phyloP scores from a whole-genome alignment of 2,113 vertebrate genomes.

The Esox niger region DNA sequence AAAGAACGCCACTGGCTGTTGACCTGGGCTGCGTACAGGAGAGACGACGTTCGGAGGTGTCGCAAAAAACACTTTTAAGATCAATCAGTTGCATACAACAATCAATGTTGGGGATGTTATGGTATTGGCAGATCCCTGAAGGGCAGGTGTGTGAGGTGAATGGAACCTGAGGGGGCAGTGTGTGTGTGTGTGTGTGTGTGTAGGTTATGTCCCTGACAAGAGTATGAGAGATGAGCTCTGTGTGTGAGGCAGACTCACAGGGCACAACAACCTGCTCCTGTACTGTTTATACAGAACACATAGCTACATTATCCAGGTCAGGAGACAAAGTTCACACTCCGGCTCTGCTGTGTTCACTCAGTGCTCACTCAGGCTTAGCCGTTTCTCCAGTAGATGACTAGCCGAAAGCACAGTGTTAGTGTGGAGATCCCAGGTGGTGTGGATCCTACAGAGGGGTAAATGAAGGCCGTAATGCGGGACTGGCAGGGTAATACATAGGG shows the following conservation, averaged over 20 bases:
- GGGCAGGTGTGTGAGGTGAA: neutral
- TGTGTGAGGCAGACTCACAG: neutral
- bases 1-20: neutral
- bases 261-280: constrained; percentile 21
- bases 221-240: neutral
- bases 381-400: no score
- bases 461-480: no score
- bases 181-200: neutral
- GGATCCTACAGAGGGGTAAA: no score
- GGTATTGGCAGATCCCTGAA: no score
- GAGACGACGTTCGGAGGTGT: neutral
- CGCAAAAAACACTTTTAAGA: neutral
- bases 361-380: no score
- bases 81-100: neutral
- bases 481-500: no score
- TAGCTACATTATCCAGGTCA: constrained; percentile 19
- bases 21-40: neutral
- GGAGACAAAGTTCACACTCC: constrained; percentile 45
- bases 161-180: neutral
- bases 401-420: no score
- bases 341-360: constrained; percentile 18
- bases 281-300: neutral
- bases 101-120: no score
- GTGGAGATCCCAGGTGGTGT: no score
- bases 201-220: neutral